phyloP scores from a whole-genome alignment of 2,797 vertebrate genomes.

The Coregonus suidteri region DNA sequence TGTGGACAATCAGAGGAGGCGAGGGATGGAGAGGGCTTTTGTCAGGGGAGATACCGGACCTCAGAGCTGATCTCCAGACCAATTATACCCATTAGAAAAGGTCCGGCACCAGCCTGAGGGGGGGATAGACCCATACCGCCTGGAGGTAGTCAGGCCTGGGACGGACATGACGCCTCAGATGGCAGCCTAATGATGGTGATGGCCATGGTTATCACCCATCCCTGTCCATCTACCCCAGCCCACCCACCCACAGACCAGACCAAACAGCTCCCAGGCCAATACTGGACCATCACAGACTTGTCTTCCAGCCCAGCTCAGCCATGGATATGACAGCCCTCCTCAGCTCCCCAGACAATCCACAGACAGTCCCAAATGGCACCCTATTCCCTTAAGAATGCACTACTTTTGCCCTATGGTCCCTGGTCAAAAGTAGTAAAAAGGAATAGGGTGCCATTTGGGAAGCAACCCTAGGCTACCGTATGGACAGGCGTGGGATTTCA shows the following conservation, averaged over 20 bases:
- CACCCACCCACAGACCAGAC: constrained; percentile 20
- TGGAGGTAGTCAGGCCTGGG: constrained; percentile 37
- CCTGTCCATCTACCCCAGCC: neutral
- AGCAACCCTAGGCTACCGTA: neutral
- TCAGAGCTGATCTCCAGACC: constrained; percentile 42
- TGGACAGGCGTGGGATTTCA: constrained; percentile 11
- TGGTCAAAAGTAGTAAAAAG: too few species aligned
- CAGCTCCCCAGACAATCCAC: neutral
- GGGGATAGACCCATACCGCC: neutral
- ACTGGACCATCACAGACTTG: neutral
- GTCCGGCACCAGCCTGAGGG: constrained; percentile 16
- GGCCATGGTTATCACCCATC: neutral
- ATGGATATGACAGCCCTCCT: neutral
- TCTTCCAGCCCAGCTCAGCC: neutral
- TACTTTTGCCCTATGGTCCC: too few species aligned
- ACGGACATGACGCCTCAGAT: constrained; percentile 8
- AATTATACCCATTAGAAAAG: constrained; percentile 64
- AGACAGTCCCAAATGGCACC: constrained; percentile 1
- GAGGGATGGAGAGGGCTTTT: constrained; percentile 21
- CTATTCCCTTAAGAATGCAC: too few species aligned
- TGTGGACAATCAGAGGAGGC: neutral
- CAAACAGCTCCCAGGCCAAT: constrained; percentile 7
- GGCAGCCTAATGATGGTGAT: constrained; percentile 14
- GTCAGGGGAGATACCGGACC: constrained; percentile 49
- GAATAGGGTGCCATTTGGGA: neutral